Conservation (phyloP, 2,113 vertebrate species). For the Parus major region DNA sequence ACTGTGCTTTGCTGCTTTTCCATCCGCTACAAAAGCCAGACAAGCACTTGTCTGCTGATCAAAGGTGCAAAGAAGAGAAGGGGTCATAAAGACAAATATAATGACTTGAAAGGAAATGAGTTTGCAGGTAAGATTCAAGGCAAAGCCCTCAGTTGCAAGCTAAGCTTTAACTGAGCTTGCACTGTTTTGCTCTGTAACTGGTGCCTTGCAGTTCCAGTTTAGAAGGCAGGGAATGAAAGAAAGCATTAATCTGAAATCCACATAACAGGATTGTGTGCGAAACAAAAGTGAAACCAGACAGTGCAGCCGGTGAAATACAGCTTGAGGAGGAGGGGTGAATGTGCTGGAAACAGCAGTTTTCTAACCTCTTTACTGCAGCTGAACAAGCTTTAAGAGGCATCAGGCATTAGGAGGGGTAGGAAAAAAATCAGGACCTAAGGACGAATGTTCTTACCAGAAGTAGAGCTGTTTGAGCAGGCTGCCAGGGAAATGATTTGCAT, state of each 20-base stretch:
- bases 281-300: constrained; percentile 49
- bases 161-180: constrained; percentile 30
- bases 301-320: not conserved
- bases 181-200: not conserved
- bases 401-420: constrained; percentile 34
- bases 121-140: constrained; percentile 39
- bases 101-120: constrained; percentile 32
- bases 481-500: constrained; percentile 49
- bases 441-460: constrained; percentile 41
- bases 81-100: not conserved
- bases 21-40: not conserved
- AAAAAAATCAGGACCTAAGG: constrained; percentile 21
- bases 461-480: constrained; percentile 22
- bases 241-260: constrained; percentile 47
- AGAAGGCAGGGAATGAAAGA: not conserved
- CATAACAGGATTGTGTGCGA: constrained; percentile 39
- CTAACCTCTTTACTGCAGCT: constrained; percentile 51
- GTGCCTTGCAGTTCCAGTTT: constrained; percentile 34
- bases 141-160: not conserved
- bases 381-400: constrained; percentile 47
- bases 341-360: constrained; percentile 24
- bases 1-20: not conserved
- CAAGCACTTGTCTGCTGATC: constrained; percentile 8
- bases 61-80: constrained; percentile 34
- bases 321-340: not conserved